These are phyloP conservation scores for Apamea anceps DNA, from an alignment of 2,888 invertebrate species.

Conservation along the genomic window DNA sequence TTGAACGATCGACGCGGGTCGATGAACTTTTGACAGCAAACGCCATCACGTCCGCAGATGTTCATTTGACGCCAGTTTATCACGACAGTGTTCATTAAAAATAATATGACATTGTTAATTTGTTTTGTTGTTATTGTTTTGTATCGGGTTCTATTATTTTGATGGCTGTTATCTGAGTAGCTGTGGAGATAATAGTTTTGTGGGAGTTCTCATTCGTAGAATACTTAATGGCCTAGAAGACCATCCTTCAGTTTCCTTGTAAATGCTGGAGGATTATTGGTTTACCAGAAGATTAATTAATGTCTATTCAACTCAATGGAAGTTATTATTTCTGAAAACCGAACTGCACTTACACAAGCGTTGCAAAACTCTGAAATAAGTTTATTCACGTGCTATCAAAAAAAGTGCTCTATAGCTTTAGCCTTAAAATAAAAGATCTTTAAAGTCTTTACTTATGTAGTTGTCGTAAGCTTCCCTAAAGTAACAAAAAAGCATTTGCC, in stretches of 20 bases:
- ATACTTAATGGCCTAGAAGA: neutral
- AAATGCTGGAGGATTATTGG: neutral
- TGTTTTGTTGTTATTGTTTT: slow-evolving; percentile 53
- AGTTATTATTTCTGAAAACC: neutral
- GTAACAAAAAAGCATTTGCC: neutral
- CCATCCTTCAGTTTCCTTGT: neutral
- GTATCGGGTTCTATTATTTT: slow-evolving; percentile 56
- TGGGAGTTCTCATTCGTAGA: slow-evolving; percentile 33
- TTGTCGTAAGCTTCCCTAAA: neutral
- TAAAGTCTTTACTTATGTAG: too few species aligned
- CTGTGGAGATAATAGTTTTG: slow-evolving; percentile 12
- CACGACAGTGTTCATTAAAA: slow-evolving; percentile 62
- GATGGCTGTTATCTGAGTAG: slow-evolving; percentile 53
- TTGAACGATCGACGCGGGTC: slow-evolving; percentile 74
- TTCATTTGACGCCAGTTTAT: slow-evolving; percentile 67
- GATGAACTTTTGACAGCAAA: slow-evolving; percentile 81
- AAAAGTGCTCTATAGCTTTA: neutral
- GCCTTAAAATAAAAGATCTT: neutral
- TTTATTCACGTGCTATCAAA: too few species aligned
- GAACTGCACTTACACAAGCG: neutral
- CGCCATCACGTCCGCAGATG: slow-evolving; percentile 70
- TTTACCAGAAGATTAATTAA: neutral
- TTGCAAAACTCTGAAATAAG: neutral
- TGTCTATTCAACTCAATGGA: neutral
- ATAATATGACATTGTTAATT: slow-evolving; percentile 67